Base-by-base conservation (phyloP, 2,888 invertebrate species). In the Campopleginae sp. region DNA sequence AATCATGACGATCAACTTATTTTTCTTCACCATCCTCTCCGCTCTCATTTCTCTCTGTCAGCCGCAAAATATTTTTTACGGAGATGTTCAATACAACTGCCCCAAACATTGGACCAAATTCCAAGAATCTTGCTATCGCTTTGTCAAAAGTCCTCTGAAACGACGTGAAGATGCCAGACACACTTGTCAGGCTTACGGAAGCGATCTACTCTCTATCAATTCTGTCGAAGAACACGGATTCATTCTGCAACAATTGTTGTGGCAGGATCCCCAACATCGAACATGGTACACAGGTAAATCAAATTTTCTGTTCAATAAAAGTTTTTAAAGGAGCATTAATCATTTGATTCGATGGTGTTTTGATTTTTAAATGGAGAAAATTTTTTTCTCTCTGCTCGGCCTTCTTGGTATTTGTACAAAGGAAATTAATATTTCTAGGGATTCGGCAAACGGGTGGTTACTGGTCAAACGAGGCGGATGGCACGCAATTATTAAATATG, bases 71-170 rank as follows among this genome's bases (percentile, higher is more conserved):
- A 4, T 86, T n/a, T 89, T 87, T 17, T 90, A 91, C 75, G 91
- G 88, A 19, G 90, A 92, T 7, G 42, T 77, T 17, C 83, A 88
- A 33, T 89, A 90, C 65, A 90, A 94, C 91, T 99, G 99, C 94
- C 98, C 98, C 0, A 96, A 97, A 76, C 96, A 98, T 92, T 99
- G 99, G 99, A 94, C 97, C n/a, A 95, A 96, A 44, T 97, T 95
- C 91, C 95, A 96, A 87, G 96, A 97, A 85, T 96, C 97, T 0
- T 99, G 99, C 93, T 98, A 98, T 93, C 96, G 97, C 74, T 99
- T 98, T 91, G 97, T 98, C 3, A 97, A 97, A 90, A 98, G 98
- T 6, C 98, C 98, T 0, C 95, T 96, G 89, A 96, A 96, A 80
- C 96, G 96, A 61, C 96, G 97, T 91, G 96, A 96, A 89, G 98